Evolutionary conservation across 2,113 vertebrate genomes (phyloP).

Genomic region (Ictalurus furcatus): DNA sequence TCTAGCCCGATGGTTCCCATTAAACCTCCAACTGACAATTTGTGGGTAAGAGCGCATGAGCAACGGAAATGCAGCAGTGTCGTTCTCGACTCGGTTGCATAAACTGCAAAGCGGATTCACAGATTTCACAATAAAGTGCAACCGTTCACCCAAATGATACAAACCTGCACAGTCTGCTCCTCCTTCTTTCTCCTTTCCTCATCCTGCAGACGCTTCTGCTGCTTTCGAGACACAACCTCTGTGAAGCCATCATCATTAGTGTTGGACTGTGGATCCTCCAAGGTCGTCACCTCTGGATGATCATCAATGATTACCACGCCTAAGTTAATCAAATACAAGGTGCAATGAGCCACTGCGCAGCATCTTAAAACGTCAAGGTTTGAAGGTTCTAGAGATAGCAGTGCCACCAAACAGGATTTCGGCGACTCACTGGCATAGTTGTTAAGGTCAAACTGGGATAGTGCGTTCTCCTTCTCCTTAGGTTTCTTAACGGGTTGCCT

Average conservation of each 20-base stretch:
- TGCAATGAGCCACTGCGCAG: not conserved
- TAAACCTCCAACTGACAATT: not conserved
- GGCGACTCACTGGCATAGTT: constrained; percentile 94
- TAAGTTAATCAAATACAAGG: constrained; percentile 54
- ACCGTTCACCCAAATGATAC: not conserved
- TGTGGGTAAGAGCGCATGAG: not conserved
- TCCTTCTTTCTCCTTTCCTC: constrained; percentile 97
- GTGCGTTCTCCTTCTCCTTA: constrained; percentile 92
- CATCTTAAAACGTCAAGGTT: not conserved
- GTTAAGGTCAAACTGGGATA: constrained; percentile 98
- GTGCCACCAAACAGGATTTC: not conserved
- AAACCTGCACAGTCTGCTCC: constrained; percentile 91
- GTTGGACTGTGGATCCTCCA: constrained; percentile 93
- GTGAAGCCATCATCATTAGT: constrained; percentile 96
- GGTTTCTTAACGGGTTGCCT: constrained; percentile 90
- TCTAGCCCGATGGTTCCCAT: not conserved
- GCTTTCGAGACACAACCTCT: constrained; percentile 97
- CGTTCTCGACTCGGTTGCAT: not conserved
- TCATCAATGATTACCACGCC: constrained; percentile 99
- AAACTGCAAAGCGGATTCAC: not conserved
- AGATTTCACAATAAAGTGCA: not conserved
- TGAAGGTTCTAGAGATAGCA: not conserved
- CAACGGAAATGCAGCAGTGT: not conserved
- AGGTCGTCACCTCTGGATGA: constrained; percentile 97
- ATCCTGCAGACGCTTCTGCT: constrained; percentile 96